phyloP scores from a whole-genome alignment of 2,888 invertebrate species.

The Oxystoma pomonae region DNA sequence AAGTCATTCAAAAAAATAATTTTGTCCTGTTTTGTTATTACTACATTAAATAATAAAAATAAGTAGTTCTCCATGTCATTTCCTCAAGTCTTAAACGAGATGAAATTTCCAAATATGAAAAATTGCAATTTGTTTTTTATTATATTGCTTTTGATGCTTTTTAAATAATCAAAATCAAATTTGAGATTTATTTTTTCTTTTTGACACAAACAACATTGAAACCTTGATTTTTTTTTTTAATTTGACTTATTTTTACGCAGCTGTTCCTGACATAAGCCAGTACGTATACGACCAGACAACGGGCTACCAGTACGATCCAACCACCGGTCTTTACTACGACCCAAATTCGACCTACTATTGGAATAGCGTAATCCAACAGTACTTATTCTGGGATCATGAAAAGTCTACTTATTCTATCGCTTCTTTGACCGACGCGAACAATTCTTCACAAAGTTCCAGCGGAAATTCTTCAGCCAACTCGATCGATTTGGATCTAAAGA shows the following conservation, averaged over 20 bases:
- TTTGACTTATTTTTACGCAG: conserved; percentile 43
- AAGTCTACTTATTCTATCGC: conserved; percentile 61
- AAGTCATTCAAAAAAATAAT: too few relatives aligned
- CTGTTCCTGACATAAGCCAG: conserved; percentile 82
- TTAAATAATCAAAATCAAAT: too few relatives aligned
- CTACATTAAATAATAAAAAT: too few relatives aligned
- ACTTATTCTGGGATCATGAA: conserved; percentile 91
- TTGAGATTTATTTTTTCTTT: too few relatives aligned
- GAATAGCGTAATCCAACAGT: conserved; percentile 85
- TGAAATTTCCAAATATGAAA: too few relatives aligned
- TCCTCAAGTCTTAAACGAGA: too few relatives aligned
- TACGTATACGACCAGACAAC: conserved; percentile 94
- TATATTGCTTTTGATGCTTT: too few relatives aligned
- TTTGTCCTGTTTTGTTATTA: too few relatives aligned
- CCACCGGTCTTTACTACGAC: conserved; percentile 94
- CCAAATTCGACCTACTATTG: conserved; percentile 94
- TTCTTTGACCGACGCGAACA: conserved; percentile 37
- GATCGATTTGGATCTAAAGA: conserved; percentile 52
- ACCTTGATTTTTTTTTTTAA: too few relatives aligned
- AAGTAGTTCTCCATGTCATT: too few relatives aligned
- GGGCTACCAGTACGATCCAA: conserved; percentile 93
- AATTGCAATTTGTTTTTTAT: too few relatives aligned
- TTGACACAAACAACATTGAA: too few relatives aligned
- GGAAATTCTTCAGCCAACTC: background rate
- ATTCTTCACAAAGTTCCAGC: background rate